Conservation (phyloP, 2,797 vertebrate genomes). For the Cetoscarus ocellatus region DNA sequence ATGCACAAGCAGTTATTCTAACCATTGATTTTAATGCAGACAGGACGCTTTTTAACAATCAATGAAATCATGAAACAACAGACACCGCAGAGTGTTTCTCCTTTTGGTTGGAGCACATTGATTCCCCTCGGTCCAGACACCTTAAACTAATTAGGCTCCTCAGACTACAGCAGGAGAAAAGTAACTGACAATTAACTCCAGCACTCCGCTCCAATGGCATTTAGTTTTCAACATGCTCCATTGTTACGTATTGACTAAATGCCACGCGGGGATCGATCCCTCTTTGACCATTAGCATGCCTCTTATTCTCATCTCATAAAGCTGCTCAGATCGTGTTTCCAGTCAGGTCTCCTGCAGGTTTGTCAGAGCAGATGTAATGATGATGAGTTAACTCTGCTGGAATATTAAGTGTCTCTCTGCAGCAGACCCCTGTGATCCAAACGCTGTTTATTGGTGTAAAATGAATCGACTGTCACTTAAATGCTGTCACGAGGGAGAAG, state of each 20-base stretch:
- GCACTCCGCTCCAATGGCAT: conserved; percentile 72
- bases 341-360: conserved; percentile 39
- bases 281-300: conserved; percentile 60
- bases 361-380: conserved; percentile 50
- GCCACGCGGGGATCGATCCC: conserved; percentile 68
- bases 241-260: conserved; percentile 78
- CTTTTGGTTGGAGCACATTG: conserved; percentile 54
- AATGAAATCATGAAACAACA: conserved; percentile 43
- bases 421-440: conserved; percentile 19
- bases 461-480: conserved; percentile 25
- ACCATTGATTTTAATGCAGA: conserved; percentile 28
- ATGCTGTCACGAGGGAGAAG: background rate
- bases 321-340: conserved; percentile 44
- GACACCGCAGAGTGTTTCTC: conserved; percentile 33
- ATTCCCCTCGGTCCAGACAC: conserved; percentile 59
- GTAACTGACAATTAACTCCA: conserved; percentile 75
- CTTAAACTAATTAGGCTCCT: conserved; percentile 74
- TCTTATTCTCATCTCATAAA: conserved; percentile 65
- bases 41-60: conserved; percentile 42
- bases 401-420: conserved; percentile 28
- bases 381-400: conserved; percentile 29
- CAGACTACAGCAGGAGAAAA: conserved; percentile 66
- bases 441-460: conserved; percentile 36
- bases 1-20: conserved; percentile 28
- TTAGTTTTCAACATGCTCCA: conserved; percentile 69